These are phyloP conservation scores for Pharmacophagus antenor DNA, from an alignment of 2,888 invertebrate genomes.

Conservation along the genomic window DNA sequence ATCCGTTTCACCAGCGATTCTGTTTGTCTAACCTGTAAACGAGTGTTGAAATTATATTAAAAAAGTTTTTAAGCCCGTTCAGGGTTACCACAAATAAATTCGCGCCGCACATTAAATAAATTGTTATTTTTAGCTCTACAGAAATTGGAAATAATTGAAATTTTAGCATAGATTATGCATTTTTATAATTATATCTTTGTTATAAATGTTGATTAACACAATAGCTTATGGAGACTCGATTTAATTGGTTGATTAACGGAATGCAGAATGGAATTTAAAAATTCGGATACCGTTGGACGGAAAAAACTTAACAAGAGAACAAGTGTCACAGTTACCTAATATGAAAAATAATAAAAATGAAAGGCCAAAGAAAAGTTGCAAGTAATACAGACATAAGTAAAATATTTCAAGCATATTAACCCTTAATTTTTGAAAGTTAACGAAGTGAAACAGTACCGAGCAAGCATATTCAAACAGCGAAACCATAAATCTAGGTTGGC, in stretches of 20 bases:
- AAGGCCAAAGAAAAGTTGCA: background rate
- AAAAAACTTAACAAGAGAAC: background rate
- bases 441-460: constrained; percentile 11
- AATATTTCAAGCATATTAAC: background rate
- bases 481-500: constrained; percentile 41
- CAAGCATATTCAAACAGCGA: constrained; percentile 32
- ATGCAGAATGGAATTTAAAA: too few species aligned
- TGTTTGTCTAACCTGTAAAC: constrained; percentile 22
- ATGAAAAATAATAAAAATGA: background rate
- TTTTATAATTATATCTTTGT: background rate
- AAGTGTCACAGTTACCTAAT: background rate
- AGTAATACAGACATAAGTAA: background rate
- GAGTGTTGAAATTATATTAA: constrained; percentile 12
- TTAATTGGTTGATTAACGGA: background rate
- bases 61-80: constrained; percentile 19
- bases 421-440: constrained; percentile 6
- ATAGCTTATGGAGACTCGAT: background rate
- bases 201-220: background rate
- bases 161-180: background rate
- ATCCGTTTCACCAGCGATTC: constrained; percentile 7
- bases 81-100: constrained; percentile 25
- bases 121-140: too few species aligned
- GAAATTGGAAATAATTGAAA: too few species aligned
- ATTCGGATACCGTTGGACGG: background rate
- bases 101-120: too few species aligned